Evolutionary conservation across 1,140 invertebrate species (phyloP).

Genomic region (Yoshiicerus persimilis): DNA sequence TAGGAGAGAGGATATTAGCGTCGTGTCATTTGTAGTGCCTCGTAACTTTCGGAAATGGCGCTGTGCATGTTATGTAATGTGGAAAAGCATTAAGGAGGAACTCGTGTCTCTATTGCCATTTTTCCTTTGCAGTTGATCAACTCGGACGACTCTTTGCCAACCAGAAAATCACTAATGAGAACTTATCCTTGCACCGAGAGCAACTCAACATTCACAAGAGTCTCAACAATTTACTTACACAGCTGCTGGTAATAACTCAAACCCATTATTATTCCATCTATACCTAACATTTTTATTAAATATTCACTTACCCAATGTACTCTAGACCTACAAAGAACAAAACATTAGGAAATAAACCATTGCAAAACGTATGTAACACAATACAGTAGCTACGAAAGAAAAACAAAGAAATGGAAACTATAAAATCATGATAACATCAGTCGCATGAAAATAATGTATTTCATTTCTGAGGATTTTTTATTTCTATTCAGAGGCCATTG

Average conservation of each 20-base stretch:
- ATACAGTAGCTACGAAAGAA: too few species aligned
- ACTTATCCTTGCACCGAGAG: conserved; percentile 27
- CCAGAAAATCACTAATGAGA: conserved; percentile 42
- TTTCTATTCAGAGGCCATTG: too few species aligned
- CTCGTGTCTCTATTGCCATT: background rate
- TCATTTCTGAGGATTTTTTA: too few species aligned
- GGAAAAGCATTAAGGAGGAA: background rate
- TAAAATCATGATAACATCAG: too few species aligned
- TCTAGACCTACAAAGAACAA: too few species aligned
- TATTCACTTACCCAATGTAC: too few species aligned
- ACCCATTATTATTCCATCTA: background rate
- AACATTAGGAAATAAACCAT: too few species aligned
- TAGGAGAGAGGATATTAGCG: conserved; percentile 1
- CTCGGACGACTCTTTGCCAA: conserved; percentile 27
- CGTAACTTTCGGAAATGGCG: background rate
- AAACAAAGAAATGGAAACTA: too few species aligned
- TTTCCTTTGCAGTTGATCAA: conserved; percentile 38
- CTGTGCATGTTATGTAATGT: background rate
- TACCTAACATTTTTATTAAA: too few species aligned
- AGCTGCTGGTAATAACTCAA: conserved; percentile 36
- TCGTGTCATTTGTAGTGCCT: background rate
- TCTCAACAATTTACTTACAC: conserved; percentile 48
- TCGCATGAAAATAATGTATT: too few species aligned
- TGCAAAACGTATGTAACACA: too few species aligned
- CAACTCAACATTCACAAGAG: conserved; percentile 48